phyloP scores from a whole-genome alignment of 37 sponge, comb jelly and placozoan genomes.

The Aplysina aerophoba region DNA sequence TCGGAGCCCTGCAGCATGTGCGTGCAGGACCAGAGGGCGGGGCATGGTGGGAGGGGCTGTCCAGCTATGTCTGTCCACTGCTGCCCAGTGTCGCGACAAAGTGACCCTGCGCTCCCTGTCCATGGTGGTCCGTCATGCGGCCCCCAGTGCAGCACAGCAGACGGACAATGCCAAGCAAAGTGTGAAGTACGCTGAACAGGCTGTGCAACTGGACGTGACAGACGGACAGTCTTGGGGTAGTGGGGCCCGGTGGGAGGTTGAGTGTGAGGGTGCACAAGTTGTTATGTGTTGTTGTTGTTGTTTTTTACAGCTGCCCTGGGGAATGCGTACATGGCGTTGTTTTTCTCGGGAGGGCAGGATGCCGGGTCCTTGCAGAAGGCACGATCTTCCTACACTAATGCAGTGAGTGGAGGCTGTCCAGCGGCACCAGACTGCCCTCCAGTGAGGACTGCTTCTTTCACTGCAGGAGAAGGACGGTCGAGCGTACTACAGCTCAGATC shows the following conservation, averaged over 20 bases:
- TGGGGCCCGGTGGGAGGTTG: no score
- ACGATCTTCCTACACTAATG: constrained; percentile 68
- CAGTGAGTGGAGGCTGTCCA: constrained; percentile 47
- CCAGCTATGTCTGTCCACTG: not conserved
- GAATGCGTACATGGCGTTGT: constrained; percentile 80
- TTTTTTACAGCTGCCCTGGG: constrained; percentile 84
- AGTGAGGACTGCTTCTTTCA: not conserved
- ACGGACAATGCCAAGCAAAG: constrained; percentile 56
- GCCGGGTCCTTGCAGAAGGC: constrained; percentile 56
- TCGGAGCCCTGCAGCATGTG: constrained; percentile 69
- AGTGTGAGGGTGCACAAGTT: no score
- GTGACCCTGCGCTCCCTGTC: constrained; percentile 73
- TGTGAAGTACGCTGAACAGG: constrained; percentile 80
- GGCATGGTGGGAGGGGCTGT: not conserved
- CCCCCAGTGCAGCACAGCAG: constrained; percentile 54
- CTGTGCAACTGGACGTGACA: constrained; percentile 72
- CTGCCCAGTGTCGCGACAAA: constrained; percentile 58
- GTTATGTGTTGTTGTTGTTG: not conserved
- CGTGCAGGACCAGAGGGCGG: constrained; percentile 10
- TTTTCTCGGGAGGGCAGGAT: constrained; percentile 59
- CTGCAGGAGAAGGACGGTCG: constrained; percentile 75
- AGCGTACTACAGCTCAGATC: constrained; percentile 62
- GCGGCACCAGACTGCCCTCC: not conserved
- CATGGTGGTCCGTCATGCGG: constrained; percentile 77
- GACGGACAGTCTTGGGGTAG: constrained; percentile 93